Evolutionary conservation across 2,888 invertebrate genomes (phyloP).

Genomic region (Spodoptera littoralis): DNA sequence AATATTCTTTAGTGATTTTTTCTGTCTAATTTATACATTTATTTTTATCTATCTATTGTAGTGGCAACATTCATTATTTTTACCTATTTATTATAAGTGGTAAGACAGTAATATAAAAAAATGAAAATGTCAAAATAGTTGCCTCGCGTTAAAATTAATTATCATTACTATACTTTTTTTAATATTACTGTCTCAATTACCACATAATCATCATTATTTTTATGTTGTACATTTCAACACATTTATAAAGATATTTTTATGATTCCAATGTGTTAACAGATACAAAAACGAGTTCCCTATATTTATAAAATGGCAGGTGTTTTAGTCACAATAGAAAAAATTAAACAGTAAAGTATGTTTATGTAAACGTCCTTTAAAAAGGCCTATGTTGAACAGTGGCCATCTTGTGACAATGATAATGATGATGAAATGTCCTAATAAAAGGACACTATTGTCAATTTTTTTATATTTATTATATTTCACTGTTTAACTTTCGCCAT

Average conservation of each 20-base stretch:
- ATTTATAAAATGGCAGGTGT: constrained; percentile 18
- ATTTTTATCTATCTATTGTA: constrained; percentile 81
- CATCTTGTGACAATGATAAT: too few species aligned
- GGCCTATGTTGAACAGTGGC: too few species aligned
- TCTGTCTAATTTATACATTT: constrained; percentile 80
- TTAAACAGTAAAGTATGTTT: constrained; percentile 17
- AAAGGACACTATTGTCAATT: neutral
- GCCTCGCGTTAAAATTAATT: constrained; percentile 2
- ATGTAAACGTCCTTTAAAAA: neutral
- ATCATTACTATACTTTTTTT: constrained; percentile 11
- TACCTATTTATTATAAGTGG: constrained; percentile 35
- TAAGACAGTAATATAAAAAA: constrained; percentile 49
- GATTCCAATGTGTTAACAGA: constrained; percentile 35
- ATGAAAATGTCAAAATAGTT: constrained; percentile 1
- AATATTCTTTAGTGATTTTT: constrained; percentile 60
- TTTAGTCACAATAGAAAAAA: constrained; percentile 6
- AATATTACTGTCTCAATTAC: constrained; percentile 34
- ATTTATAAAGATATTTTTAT: constrained; percentile 53
- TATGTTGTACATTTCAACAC: constrained; percentile 51
- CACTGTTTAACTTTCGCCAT: constrained; percentile 5
- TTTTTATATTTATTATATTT: constrained; percentile 6
- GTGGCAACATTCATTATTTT: constrained; percentile 74
- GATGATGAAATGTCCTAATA: too few species aligned
- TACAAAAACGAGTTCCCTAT: constrained; percentile 27
- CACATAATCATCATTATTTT: constrained; percentile 47